Base-by-base conservation (phyloP, 2,888 invertebrate species). In the Dynastes tityus region DNA sequence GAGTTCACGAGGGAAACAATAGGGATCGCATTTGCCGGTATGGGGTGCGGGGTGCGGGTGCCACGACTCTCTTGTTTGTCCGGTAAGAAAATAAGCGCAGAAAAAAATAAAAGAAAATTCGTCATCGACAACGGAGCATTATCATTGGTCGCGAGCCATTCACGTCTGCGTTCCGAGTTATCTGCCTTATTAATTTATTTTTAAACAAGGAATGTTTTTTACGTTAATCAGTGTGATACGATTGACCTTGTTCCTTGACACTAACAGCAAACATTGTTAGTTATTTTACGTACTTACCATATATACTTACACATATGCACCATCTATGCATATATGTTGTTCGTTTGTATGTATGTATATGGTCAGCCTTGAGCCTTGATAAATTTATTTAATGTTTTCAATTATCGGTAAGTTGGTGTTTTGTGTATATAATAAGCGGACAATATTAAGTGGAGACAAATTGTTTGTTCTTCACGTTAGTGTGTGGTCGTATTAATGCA, bases 201-300 rank as follows among this genome's bases (percentile, higher is more conserved):
- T 79, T 77, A 79, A 79, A 71, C 73, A 68, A 71, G 70, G 76
- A 79, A 79, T 77, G 79, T 77, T 74, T 79, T 77, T 79, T 77
- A 79, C 77, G 76, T 76, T 76, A 79, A 79, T 70, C 71, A 67
- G 64, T 70, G 67, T 77, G 79, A 79, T 79, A 79, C 27, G 61
- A 71, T 64, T 73, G 79, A 79, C 79, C 79, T 79, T 79, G 79
- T 79, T 77, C 77, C 79, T 79, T 79, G 79, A 79, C 79, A 79
- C 79, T 77, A 79, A 63, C 78, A 73, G 73, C 73, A 74, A 73
- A 74, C 73, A 74, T 49, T 61, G 61, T 68, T 68, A 68, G 51
- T 27, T 68, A 29, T 51, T 68, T 22, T 51, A 68, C 65, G 65
- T 65, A 37, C 22, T 11, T 13, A 22, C 13, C 40, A 55, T 13